A percentile compares a stretch with the other conserved stretches of the same genome.
Evolutionary conservation across 1,140 invertebrate genomes (phyloP).

Genomic region (Hylaeus volcanicus): DNA sequence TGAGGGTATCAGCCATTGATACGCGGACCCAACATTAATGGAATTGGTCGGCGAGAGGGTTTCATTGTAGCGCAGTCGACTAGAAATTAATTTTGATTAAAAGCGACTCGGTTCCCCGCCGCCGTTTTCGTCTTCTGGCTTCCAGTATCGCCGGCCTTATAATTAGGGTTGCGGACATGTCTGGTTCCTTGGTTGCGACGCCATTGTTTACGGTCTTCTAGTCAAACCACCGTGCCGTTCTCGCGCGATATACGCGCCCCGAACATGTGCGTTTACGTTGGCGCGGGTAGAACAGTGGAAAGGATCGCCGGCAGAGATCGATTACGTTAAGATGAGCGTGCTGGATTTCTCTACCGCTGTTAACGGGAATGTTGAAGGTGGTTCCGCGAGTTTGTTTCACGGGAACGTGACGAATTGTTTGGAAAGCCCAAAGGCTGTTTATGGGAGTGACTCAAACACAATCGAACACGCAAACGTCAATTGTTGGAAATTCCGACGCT

Average conservation of each 20-base stretch:
- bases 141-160: background rate
- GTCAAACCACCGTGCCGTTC: background rate
- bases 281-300: background rate
- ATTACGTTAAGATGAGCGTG: conserved; percentile 15
- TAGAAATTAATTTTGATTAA: conserved; percentile 35
- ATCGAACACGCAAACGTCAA: too few species aligned
- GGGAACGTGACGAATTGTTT: background rate
- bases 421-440: too few species aligned
- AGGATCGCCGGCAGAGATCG: background rate
- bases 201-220: conserved; percentile 22
- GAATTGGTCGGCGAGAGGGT: background rate
- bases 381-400: background rate
- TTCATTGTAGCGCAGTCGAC: background rate
- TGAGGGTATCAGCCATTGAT: background rate
- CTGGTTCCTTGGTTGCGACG: background rate
- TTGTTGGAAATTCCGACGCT: too few species aligned
- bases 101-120: background rate
- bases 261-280: background rate
- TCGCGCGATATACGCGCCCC: background rate
- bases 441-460: too few species aligned
- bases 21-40: background rate
- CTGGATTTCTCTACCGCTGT: background rate
- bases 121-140: background rate
- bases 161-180: background rate
- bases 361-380: background rate